Evolutionary conservation across 2,797 vertebrate species (phyloP), one percentile per base, ranked within the genome.

Genomic region (Phataginus tricuspis): DNA sequence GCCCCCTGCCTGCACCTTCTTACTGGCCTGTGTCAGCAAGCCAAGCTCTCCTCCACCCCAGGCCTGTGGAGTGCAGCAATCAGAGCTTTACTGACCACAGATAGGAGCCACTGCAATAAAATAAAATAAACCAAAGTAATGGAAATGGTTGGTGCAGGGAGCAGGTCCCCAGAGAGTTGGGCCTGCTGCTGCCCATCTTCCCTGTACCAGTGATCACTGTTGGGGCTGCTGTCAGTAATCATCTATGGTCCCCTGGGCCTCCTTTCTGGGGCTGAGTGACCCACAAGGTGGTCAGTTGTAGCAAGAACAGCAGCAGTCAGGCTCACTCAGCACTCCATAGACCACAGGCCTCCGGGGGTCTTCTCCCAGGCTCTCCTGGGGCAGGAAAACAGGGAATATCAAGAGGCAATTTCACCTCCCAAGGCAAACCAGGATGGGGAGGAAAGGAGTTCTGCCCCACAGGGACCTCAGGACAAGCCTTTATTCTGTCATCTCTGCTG

Each of bases 61-160:
- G 75, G 78, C 78, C 84, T 90, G 94, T 74, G 94, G 80, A 85
- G 49, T 61, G 3, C 42, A 61, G 95, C 87, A 89, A 85, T 79
- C 96, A 85, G 39, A 74, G 63, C 86, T 86, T 91, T 82, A 91
- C 87, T 93, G 80, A 85, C 82, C 89, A 57, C 79, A 85, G 51
- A 5, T 61, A 51, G 83, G 83, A 96, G 37, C 96, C 0, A 0
- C 45, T 66, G 88, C 82, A 91, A 49, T 96, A 69, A 96, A 96
- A 90, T 94, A 92, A 92, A 93, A 93, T 66, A 93, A 96, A 94
- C 79, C 92, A 57, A 94, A 59, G 71, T 94, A 83, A 91, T 95
- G 55, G 84, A 92, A 93, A 94, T 72, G 49, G 34, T 82, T 66
- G 37, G 89, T 74, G 23, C 72, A 83, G n/a, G 66, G 92, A 71